Evolutionary conservation across 2,888 invertebrate species (phyloP).

Genomic region (Macrosiphum euphorbiae): DNA sequence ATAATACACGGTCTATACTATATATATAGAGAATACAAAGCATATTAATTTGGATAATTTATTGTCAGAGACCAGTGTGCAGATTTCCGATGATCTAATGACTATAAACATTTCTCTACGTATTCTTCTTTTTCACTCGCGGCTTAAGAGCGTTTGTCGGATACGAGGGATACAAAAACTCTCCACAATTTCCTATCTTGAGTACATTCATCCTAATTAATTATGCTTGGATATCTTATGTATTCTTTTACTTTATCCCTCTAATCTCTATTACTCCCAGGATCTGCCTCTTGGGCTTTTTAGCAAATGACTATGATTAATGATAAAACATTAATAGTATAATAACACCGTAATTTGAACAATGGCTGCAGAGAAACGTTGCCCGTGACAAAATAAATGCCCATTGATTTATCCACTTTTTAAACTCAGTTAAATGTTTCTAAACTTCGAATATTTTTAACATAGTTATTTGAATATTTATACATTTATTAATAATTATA

Average conservation of each 20-base stretch:
- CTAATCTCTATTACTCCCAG: background rate
- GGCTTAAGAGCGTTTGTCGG: background rate
- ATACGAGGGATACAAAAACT: background rate
- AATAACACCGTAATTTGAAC: background rate
- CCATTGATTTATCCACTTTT: no score
- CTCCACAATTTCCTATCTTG: background rate
- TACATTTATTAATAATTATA: no score
- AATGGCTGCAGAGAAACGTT: background rate
- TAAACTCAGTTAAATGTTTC: no score
- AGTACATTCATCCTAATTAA: background rate
- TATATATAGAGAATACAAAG: background rate
- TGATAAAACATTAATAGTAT: no score
- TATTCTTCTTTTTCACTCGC: background rate
- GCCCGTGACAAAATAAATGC: no score
- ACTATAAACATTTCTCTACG: background rate
- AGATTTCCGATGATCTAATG: background rate
- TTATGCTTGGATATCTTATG: background rate
- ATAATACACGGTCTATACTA: background rate
- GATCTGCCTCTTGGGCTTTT: background rate
- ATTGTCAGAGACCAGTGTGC: background rate
- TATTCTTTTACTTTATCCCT: background rate
- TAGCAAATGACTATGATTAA: no score
- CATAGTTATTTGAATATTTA: no score
- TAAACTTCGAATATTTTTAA: no score
- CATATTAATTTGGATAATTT: background rate